phyloP scores from a whole-genome alignment of 2,113 vertebrate species.

The Leptosomus discolor region DNA sequence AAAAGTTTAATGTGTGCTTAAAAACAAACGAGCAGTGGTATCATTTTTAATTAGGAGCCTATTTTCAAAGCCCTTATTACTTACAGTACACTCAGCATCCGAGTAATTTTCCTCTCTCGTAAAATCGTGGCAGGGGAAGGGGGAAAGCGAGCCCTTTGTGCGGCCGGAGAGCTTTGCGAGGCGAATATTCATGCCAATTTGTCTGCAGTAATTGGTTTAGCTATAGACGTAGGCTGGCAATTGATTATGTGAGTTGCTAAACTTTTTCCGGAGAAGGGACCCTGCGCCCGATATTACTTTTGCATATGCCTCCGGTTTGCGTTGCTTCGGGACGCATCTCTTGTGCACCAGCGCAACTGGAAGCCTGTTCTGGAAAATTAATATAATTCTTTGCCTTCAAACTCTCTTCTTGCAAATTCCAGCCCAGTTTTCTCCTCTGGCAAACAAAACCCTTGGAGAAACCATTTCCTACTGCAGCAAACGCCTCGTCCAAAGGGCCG shows the following conservation, averaged over 20 bases:
- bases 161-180: not conserved
- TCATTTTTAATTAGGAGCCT: slow-evolving; percentile 51
- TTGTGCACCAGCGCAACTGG: not conserved
- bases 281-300: not conserved
- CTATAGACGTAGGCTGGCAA: not conserved
- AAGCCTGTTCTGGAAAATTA: not conserved
- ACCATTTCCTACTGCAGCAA: slow-evolving; percentile 8
- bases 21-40: slow-evolving; percentile 26
- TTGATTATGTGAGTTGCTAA: not conserved
- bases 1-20: slow-evolving; percentile 38
- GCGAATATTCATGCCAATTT: slow-evolving; percentile 5
- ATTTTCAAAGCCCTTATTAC: slow-evolving; percentile 55
- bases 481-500: not conserved
- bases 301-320: not conserved
- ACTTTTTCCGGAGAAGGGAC: not conserved
- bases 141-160: slow-evolving; percentile 16
- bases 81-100: slow-evolving; percentile 26
- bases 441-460: not conserved
- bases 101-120: slow-evolving; percentile 51
- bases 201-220: slow-evolving; percentile 39
- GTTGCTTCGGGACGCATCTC: fast-evolving
- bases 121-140: slow-evolving; percentile 37
- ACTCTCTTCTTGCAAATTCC: slow-evolving; percentile 10
- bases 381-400: not conserved
- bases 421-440: not conserved